A percentile compares a stretch with the other conserved stretches of the same genome.
Evolutionary conservation across 2,888 invertebrate species (phyloP).

Genomic region (Drosophila anceps): DNA sequence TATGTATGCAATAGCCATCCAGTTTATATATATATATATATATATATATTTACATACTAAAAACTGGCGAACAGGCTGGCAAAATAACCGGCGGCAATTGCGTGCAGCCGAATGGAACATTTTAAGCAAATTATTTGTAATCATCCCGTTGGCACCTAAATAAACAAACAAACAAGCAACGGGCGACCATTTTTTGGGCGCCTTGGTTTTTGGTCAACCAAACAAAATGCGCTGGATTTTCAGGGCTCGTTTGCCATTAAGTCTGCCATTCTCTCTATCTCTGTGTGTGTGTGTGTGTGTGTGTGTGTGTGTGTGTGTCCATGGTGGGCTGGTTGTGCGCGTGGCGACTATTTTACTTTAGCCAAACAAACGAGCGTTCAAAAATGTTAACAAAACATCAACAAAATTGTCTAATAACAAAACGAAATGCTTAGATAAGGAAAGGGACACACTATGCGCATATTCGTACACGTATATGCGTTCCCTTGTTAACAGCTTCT

Average conservation of each 20-base stretch:
- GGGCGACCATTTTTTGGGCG: slow-evolving; percentile 40
- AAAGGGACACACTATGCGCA: slow-evolving; percentile 1
- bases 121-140: slow-evolving; percentile 70
- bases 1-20: not conserved
- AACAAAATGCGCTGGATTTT: slow-evolving; percentile 28
- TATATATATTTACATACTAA: slow-evolving; percentile 13
- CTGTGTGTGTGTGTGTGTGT: slow-evolving; percentile 3
- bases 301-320: slow-evolving; percentile 22
- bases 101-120: slow-evolving; percentile 53
- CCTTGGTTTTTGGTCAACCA: slow-evolving; percentile 44
- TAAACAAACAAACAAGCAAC: slow-evolving; percentile 53
- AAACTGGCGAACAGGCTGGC: slow-evolving; percentile 23
- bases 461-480: not conserved
- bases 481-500: slow-evolving; percentile 1
- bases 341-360: slow-evolving; percentile 42
- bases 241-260: slow-evolving; percentile 26
- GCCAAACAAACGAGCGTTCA: slow-evolving; percentile 42
- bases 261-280: not conserved
- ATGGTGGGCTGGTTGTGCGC: not conserved
- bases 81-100: slow-evolving; percentile 50
- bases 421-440: not conserved
- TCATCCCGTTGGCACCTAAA: slow-evolving; percentile 70
- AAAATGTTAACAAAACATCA: slow-evolving; percentile 49
- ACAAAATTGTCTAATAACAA: slow-evolving; percentile 35
- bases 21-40: slow-evolving; percentile 11